Percentiles rank a stretch among this genome's conserved stretches.
phyloP scores from a whole-genome alignment of 2,888 invertebrate species.

The Agonopterix subpropinquella region DNA sequence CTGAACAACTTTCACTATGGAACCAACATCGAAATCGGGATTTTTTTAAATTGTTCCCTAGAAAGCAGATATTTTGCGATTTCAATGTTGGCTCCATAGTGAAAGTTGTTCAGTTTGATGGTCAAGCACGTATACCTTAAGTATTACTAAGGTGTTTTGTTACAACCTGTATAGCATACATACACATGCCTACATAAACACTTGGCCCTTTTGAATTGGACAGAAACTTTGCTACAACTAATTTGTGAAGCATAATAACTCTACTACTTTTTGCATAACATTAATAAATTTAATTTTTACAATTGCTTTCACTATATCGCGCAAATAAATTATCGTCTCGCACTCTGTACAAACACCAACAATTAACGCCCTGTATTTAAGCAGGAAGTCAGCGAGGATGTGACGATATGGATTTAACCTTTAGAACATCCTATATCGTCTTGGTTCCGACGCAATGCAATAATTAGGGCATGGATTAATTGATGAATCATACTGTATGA shows the following conservation, averaged over 20 bases:
- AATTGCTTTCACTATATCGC: background rate
- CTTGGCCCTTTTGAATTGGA: background rate
- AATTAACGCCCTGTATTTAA: constrained; percentile 57
- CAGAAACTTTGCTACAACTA: background rate
- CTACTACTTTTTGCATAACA: background rate
- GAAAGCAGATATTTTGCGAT: too few species aligned
- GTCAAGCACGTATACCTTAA: too few species aligned
- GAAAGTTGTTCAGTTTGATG: too few species aligned
- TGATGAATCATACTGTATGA: constrained; percentile 25
- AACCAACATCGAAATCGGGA: too few species aligned
- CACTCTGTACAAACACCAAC: constrained; percentile 36
- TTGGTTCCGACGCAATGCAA: constrained; percentile 43
- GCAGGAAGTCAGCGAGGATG: constrained; percentile 67
- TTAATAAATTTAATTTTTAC: too few species aligned
- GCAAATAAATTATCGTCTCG: constrained; percentile 21
- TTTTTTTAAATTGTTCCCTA: too few species aligned
- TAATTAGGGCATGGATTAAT: constrained; percentile 40
- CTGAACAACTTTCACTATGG: too few species aligned
- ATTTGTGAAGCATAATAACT: background rate
- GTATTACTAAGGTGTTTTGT: too few species aligned
- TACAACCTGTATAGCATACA: background rate
- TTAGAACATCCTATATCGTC: constrained; percentile 63
- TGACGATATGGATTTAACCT: constrained; percentile 71
- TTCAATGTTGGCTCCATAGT: too few species aligned
- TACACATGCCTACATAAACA: background rate